phyloP scores from a whole-genome alignment of 2,888 invertebrate species.

The Antheraea yamamai region DNA sequence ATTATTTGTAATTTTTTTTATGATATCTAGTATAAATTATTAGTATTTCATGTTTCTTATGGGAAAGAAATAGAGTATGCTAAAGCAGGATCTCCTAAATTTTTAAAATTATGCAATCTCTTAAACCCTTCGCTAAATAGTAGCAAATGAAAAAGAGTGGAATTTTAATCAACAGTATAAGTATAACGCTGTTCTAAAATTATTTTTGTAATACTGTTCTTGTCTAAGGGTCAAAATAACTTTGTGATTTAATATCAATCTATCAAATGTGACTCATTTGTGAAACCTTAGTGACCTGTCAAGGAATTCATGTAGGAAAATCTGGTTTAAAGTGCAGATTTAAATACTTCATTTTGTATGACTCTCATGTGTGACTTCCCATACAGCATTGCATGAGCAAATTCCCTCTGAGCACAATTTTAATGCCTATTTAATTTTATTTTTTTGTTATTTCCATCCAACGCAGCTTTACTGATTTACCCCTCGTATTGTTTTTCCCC shows the following conservation, averaged over 20 bases:
- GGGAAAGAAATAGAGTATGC: background rate
- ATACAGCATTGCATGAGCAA: constrained; percentile 59
- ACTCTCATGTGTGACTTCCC: constrained; percentile 24
- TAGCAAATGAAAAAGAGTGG: background rate
- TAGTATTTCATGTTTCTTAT: background rate
- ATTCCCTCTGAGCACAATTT: constrained; percentile 37
- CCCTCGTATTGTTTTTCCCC: constrained; percentile 68
- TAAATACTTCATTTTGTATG: background rate
- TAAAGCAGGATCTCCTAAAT: background rate
- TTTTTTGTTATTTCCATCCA: constrained; percentile 35
- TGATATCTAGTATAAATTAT: background rate
- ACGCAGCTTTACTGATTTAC: constrained; percentile 63
- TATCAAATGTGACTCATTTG: background rate
- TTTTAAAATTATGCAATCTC: background rate
- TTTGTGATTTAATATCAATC: background rate
- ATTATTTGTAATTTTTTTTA: background rate
- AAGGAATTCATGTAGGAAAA: background rate
- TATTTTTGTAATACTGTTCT: background rate
- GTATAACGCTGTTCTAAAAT: background rate
- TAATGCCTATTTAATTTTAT: constrained; percentile 30
- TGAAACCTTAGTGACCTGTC: background rate
- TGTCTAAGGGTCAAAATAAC: background rate
- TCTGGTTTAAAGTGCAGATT: background rate
- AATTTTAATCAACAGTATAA: background rate
- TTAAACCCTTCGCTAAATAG: background rate